Evolutionary conservation across 2,113 vertebrate genomes (phyloP).

Genomic region (Tragelaphus imberbis): DNA sequence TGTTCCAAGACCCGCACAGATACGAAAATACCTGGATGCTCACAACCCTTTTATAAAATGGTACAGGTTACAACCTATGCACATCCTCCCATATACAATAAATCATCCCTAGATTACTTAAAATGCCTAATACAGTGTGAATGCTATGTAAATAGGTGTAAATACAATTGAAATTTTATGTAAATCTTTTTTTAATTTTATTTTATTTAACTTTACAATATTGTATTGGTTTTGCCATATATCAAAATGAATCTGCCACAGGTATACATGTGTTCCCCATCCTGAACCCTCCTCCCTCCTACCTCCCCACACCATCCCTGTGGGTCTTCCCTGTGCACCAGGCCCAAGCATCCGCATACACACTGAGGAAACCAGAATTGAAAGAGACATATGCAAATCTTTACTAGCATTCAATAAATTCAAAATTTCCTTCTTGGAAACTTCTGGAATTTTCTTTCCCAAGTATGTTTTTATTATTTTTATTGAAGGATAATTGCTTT

Average conservation of each 20-base stretch:
- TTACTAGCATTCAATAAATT: neutral
- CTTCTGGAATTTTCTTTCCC: neutral
- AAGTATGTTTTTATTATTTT: neutral
- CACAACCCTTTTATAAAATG: neutral
- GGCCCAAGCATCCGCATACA: no score
- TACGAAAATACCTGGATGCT: neutral
- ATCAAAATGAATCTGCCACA: no score
- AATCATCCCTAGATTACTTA: neutral
- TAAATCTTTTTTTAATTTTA: neutral
- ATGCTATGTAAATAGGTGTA: neutral
- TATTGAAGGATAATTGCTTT: neutral
- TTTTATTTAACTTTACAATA: no score
- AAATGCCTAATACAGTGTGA: neutral
- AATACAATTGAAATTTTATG: neutral
- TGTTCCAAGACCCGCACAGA: neutral
- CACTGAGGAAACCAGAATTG: no score
- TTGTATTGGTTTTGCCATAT: no score
- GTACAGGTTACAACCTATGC: neutral
- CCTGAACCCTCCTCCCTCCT: no score
- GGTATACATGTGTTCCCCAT: no score
- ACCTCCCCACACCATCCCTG: no score
- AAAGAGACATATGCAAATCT: neutral
- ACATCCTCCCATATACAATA: neutral
- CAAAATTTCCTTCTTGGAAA: neutral
- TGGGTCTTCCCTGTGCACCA: no score